Evolutionary conservation across 2,113 vertebrate species (phyloP).

Genomic region (Ceyx melanurus): DNA sequence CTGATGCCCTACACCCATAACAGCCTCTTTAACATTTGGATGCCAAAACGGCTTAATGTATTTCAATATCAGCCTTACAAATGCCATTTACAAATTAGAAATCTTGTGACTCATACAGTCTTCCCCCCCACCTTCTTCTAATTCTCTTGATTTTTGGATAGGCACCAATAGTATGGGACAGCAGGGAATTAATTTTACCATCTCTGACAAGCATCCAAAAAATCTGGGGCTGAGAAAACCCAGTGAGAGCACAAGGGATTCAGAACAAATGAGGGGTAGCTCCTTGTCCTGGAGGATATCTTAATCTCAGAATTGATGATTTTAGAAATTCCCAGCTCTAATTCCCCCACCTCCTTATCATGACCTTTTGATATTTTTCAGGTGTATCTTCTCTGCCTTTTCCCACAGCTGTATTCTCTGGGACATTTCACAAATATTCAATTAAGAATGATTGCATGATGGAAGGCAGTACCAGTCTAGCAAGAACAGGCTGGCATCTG

Average conservation of each 20-base stretch:
- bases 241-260: background rate
- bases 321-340: background rate
- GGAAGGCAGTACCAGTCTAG: background rate
- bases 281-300: background rate
- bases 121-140: background rate
- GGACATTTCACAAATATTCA: background rate
- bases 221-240: background rate
- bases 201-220: background rate
- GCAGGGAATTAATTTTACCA: background rate
- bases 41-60: background rate
- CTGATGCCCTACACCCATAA: background rate
- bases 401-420: background rate
- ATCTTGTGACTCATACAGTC: constrained; percentile 5
- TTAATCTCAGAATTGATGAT: background rate
- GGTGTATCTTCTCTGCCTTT: background rate
- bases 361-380: background rate
- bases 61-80: background rate
- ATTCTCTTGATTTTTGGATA: background rate
- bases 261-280: background rate
- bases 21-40: background rate
- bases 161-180: background rate
- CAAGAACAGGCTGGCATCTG: background rate
- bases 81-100: constrained; percentile 22
- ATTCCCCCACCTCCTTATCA: background rate
- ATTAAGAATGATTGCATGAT: background rate